Evolutionary conservation across 2,888 invertebrate genomes (phyloP), one percentile per base, ranked within the genome.

Genomic region (Crossocerus cetratus): DNA sequence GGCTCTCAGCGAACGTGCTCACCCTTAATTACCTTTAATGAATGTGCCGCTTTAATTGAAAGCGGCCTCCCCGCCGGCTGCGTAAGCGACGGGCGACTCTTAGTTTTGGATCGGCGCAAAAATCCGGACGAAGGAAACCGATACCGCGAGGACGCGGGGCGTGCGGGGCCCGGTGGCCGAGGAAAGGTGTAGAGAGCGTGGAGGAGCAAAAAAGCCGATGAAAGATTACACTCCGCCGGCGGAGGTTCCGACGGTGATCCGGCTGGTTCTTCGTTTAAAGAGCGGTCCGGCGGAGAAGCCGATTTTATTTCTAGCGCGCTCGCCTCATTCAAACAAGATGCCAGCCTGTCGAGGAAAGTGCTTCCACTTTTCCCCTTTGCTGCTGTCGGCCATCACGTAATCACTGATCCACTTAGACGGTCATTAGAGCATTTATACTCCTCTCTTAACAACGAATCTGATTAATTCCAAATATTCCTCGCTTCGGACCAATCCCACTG

Each of bases 21-120:
- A 11, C 32, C 32, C 32, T 32, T 32, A 49, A 49, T 49, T 84
- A 74, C 72, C 74, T 69, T 69, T 76, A 80, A 84, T 82, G 77
- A 84, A 81, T 81, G 74, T 70, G 78, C 76, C 58, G 67, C 72
- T 76, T 82, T 82, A 80, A 84, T 82, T 76, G 73, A 78, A 74
- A 72, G 71, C 69, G 69, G 69, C 60, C 66, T 62, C 63, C 5
- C 16, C n/a, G 14, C n/a, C 8, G 3, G 49, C 64, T 63, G 42
- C 69, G 69, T 58, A 68, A 66, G 61, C 72, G 53, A 4, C 32
- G 11, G 32, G 32, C 64, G 76, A 65, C 72, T 72, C 69, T 72
- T 65, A 72, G 66, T 67, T 72, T 72, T 49, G 45, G 54, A 62
- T 63, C 69, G 69, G 67, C 62, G 76, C 63, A 66, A 71, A 76